Base-by-base conservation (phyloP, 2,113 vertebrate genomes). In the Colaptes auratus region DNA sequence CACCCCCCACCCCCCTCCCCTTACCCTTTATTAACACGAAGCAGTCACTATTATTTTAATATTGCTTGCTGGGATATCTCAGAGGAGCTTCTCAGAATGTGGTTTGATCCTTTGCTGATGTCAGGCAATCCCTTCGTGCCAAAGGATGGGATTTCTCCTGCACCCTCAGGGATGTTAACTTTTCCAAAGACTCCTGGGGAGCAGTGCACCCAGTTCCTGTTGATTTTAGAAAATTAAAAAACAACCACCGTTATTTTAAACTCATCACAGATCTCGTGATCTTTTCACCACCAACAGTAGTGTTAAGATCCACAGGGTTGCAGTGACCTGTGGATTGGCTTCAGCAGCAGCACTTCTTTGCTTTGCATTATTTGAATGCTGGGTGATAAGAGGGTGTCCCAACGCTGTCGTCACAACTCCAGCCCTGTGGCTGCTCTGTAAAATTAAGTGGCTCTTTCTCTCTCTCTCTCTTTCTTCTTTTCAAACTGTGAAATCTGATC, bases 61-160 rank as follows among this genome's bases (percentile, higher is more conserved):
- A 76, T 35, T 77, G 46, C 31, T 89, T 64, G 17, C 80, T 64
- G 35, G 2, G 70, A 23, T 2, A 3, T 74, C 60, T 66, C 50
- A 53, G 28, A 87, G 66, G 55, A 94, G 65, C 73, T 92, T 66
- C 78, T 89, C n/a, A 31, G 82, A 86, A 44, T 28, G 12, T 75
- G 69, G 53, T 75, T 93, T 91, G 65, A 56, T 77, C 76, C 35
- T 67, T 82, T 85, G 79, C 78, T 91, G 72, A 82, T 85, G 69
- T 76, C 69, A 80, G 86, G 73, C 83, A 77, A 2, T 78, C 53
- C 60, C 65, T 88, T 81, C 1, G 1, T 88, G 90, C 86, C 92
- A 91, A 23, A 84, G 78, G 93, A 66, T 66, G 50, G 24, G 89
- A 66, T 85, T 89, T 33, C 82, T 63, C 58, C 21, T 0, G 1